A percentile compares a stretch with the other conserved stretches of the same genome.
Evolutionary conservation across 2,888 invertebrate genomes (phyloP).

Genomic region (Mythimna impura): DNA sequence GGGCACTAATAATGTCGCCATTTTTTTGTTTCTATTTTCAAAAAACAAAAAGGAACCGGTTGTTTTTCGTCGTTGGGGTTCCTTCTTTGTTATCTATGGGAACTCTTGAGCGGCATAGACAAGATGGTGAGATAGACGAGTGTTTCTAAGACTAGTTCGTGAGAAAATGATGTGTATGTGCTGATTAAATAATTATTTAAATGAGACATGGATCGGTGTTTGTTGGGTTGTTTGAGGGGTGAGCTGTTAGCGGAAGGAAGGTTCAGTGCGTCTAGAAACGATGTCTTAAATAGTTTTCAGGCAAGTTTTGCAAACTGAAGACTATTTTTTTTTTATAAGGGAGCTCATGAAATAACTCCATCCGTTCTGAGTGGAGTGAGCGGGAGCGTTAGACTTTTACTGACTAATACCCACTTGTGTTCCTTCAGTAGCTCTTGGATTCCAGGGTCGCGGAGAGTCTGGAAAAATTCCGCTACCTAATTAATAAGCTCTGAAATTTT

Average conservation of each 20-base stretch:
- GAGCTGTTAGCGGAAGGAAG: conserved; percentile 13
- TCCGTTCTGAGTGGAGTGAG: too few relatives aligned
- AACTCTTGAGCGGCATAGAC: conserved; percentile 58
- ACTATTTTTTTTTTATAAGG: too few relatives aligned
- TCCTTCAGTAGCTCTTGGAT: too few relatives aligned
- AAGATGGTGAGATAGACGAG: conserved; percentile 65
- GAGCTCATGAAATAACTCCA: too few relatives aligned
- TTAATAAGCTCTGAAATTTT: too few relatives aligned
- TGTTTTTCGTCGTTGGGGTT: conserved; percentile 56
- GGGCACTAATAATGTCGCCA: conserved; percentile 66
- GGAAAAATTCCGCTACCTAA: too few relatives aligned
- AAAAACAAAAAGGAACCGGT: conserved; percentile 67
- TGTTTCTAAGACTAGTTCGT: conserved; percentile 63
- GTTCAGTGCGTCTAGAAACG: conserved; percentile 23
- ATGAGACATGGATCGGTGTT: conserved; percentile 54
- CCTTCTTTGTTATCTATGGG: conserved; percentile 62
- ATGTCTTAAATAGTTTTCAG: background rate
- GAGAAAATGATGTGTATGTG: conserved; percentile 62
- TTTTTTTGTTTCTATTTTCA: conserved; percentile 66
- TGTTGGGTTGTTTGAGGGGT: conserved; percentile 43
- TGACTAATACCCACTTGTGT: too few relatives aligned
- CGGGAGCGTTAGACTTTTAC: too few relatives aligned
- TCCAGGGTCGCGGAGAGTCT: too few relatives aligned
- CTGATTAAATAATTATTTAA: conserved; percentile 67
- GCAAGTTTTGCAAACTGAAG: background rate